Conservation (phyloP, 2,888 invertebrate genomes). For the Hirtodrosophila alboralis region DNA sequence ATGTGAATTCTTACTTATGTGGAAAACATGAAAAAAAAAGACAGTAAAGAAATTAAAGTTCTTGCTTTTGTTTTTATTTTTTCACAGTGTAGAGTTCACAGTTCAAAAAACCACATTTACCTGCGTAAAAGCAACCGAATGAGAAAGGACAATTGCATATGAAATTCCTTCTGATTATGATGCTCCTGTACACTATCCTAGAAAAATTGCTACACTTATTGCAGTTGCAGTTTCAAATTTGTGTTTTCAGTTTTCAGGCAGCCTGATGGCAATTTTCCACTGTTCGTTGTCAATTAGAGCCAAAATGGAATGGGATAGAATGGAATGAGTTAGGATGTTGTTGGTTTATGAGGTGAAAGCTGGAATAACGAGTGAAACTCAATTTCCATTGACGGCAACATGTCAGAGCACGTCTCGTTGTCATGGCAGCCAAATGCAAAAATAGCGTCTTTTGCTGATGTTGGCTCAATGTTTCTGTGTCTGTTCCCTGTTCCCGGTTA, state of each 20-base stretch:
- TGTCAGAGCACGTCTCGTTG: conserved; percentile 45
- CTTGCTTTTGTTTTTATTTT: conserved; percentile 2
- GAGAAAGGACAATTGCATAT: conserved; percentile 50
- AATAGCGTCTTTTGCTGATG: conserved; percentile 14
- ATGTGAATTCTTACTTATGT: no score
- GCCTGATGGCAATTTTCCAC: conserved; percentile 27
- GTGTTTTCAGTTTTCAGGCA: neutral
- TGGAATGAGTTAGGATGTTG: no score
- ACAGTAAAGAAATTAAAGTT: neutral
- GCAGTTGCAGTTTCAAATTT: conserved; percentile 1
- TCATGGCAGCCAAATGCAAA: conserved; percentile 39
- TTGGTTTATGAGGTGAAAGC: conserved; percentile 4
- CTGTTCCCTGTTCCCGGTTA: conserved; percentile 17
- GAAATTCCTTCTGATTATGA: conserved; percentile 40
- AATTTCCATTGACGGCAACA: conserved; percentile 51
- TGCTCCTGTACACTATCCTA: neutral
- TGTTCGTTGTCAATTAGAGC: conserved; percentile 61
- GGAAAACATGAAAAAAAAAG: no score
- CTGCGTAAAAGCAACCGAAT: conserved; percentile 41
- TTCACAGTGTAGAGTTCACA: conserved; percentile 12
- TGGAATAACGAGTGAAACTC: conserved; percentile 21
- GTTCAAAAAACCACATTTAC: conserved; percentile 19
- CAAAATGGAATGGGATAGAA: conserved; percentile 3
- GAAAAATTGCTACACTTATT: conserved; percentile 4
- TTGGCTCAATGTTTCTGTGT: conserved; percentile 3